Base-by-base conservation (phyloP, 2,113 vertebrate species). In the Triplophysa rosa region DNA sequence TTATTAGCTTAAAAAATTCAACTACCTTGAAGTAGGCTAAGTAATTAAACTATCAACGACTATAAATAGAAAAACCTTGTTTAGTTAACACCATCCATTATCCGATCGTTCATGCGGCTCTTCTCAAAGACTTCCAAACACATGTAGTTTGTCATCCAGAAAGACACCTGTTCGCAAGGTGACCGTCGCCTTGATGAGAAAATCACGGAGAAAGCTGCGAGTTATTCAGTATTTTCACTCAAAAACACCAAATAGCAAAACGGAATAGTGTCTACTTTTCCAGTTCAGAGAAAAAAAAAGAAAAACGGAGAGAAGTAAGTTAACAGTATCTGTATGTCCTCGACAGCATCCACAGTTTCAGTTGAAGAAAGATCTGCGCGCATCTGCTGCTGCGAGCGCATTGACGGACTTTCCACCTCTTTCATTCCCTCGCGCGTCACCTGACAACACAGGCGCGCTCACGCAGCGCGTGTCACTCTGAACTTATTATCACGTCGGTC, bases 341-440 rank as follows among this genome's bases (percentile, higher is more conserved):
- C 58, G 14, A 62, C 2, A 19, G 33, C 71, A 47, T 62, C 71
- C 37, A 61, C 26, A 23, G 24, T 17, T 59, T 17, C 70, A 24
- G 70, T 24, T 45, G 71, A 1, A 19, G 71, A 19, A 62, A 26
- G 58, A 14, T 59, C 54, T n/a, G 33, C 1, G 54, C 3, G n/a
- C 8, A 21, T 47, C 69, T 72, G n/a, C 58, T 23, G 68, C 49
- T n/a, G 33, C 70, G n/a, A 56, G 33, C 33, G 37, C 52, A 52
- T 29, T 10, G 16, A 37, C 40, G 21, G 33, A 59, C 26, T 47
- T 29, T 47, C 40, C 37, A 49, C n/a, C 59, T 49, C 72, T 45
- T 40, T 24, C 26, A 76, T 65, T 76, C 73, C 61, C 73, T 76
- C 40, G 45, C 45, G 24, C 73, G 61, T 76, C 73, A 76, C 73